Base-by-base conservation (phyloP, 2,113 vertebrate genomes). In the Pterocles gutturalis region DNA sequence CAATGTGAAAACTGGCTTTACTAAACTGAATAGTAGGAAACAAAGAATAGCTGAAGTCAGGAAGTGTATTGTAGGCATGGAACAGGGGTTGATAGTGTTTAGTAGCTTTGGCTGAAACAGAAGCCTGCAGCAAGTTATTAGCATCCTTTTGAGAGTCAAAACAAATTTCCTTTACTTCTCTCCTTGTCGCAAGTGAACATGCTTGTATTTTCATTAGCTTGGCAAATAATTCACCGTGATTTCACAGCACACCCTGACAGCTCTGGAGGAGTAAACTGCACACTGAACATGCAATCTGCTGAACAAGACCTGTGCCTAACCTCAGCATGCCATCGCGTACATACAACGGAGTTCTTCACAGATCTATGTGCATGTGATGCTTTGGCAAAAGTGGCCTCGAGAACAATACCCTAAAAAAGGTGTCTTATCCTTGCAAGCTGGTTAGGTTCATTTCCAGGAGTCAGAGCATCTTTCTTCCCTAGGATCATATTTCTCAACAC, bases 21-120 rank as follows among this genome's bases (percentile, higher is more conserved):
- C 89, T 85, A 92, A 94, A 92, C 89, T 96, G 91, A 97, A 97
- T 96, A 80, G 96, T 86, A 96, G 97, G 97, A 98, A 98, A 83
- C 89, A 95, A 96, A 93, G 81, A 96, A 83, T 84, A 83, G 92
- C 88, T 94, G 79, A 75, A 92, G 73, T 90, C 96, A 97, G 97
- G 96, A 98, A 97, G 88, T 94, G 53, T 83, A 88, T 67, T 95
- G 89, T 92, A 91, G 94, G 82, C 97, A 93, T 96, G 89, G 54
- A 96, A 93, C 72, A 84, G 73, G 83, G 91, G 36, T 87, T 91
- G 88, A 53, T 87, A 73, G 33, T 75, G 33, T 96, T 98, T 96
- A 81, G 95, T 96, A 93, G 76, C 64, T 93, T 77, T 71, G 51
- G 67, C 72, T 96, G 67, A 98, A 98, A 89, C 84, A 96, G 81